Conservation (phyloP, 2,888 invertebrate genomes). For the Entomobrya multifasciata region DNA sequence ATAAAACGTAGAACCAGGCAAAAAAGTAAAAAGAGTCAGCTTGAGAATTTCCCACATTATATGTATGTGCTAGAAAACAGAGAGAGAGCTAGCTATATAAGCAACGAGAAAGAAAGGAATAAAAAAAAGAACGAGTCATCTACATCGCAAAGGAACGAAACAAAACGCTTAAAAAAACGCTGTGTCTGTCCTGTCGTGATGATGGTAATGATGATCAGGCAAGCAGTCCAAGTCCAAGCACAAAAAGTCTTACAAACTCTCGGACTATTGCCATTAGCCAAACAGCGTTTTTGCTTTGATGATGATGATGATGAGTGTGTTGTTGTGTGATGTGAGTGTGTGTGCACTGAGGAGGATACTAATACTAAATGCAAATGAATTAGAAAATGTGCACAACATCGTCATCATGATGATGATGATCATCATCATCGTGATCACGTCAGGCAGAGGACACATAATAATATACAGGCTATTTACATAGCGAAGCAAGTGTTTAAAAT, state of each 20-base stretch:
- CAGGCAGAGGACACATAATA: constrained; percentile 40
- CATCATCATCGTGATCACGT: constrained; percentile 19
- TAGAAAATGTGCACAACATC: constrained; percentile 52
- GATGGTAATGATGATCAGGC: constrained; percentile 23
- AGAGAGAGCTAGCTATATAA: not conserved
- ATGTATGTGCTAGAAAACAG: constrained; percentile 9
- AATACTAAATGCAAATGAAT: constrained; percentile 43
- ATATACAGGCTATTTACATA: constrained; percentile 47
- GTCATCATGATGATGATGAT: constrained; percentile 31
- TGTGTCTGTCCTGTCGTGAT: constrained; percentile 16
- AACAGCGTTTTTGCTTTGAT: not conserved
- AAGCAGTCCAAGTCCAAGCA: not conserved
- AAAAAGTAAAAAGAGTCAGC: constrained; percentile 49
- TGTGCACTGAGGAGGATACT: too few relatives aligned
- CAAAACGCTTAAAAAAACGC: too few relatives aligned
- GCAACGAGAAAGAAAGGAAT: constrained; percentile 36
- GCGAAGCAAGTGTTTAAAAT: constrained; percentile 41
- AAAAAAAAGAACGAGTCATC: constrained; percentile 35
- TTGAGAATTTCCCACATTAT: constrained; percentile 76
- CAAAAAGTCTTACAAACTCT: not conserved
- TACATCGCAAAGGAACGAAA: too few relatives aligned
- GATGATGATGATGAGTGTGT: too few relatives aligned
- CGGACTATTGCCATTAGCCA: constrained; percentile 45
- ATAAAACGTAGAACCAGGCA: not conserved
- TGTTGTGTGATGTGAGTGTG: too few relatives aligned